Evolutionary conservation across 64 coral and sea anemone genomes (phyloP).

Genomic region (Acropora yongei): DNA sequence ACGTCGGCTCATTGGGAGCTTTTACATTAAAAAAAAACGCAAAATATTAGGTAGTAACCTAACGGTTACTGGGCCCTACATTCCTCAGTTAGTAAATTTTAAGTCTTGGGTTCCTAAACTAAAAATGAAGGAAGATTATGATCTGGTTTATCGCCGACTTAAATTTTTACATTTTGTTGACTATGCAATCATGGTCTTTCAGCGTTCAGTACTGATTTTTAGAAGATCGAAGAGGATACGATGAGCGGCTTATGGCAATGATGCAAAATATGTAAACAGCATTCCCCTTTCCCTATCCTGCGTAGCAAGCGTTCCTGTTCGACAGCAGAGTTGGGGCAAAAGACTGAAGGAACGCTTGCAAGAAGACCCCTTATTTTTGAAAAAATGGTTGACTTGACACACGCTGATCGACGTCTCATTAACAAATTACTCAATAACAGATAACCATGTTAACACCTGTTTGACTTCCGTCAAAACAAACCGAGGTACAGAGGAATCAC

Average conservation of each 20-base stretch:
- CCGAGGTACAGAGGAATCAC: too few species aligned
- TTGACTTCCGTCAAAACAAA: too few species aligned
- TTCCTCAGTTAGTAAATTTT: conserved; percentile 8
- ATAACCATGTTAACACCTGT: too few species aligned
- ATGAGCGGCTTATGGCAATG: conserved; percentile 6
- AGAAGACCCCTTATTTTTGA: too few species aligned
- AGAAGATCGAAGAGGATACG: neutral
- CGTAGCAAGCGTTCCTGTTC: too few species aligned
- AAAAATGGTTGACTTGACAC: too few species aligned
- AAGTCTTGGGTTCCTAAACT: neutral
- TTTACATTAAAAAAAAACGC: neutral
- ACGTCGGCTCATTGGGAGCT: neutral
- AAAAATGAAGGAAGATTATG: neutral
- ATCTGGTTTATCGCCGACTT: neutral
- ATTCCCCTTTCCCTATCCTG: neutral
- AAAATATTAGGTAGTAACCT: neutral
- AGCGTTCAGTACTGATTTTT: neutral
- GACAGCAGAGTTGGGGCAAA: too few species aligned
- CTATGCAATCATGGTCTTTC: conserved; percentile 6
- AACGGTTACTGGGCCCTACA: neutral
- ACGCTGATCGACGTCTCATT: too few species aligned
- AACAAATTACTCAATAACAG: too few species aligned
- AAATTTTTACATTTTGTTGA: conserved; percentile 9
- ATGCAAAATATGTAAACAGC: conserved; percentile 4
- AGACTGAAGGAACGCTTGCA: too few species aligned